Conservation (phyloP, 2,113 vertebrate species). For the Dendrocopos noguchii region DNA sequence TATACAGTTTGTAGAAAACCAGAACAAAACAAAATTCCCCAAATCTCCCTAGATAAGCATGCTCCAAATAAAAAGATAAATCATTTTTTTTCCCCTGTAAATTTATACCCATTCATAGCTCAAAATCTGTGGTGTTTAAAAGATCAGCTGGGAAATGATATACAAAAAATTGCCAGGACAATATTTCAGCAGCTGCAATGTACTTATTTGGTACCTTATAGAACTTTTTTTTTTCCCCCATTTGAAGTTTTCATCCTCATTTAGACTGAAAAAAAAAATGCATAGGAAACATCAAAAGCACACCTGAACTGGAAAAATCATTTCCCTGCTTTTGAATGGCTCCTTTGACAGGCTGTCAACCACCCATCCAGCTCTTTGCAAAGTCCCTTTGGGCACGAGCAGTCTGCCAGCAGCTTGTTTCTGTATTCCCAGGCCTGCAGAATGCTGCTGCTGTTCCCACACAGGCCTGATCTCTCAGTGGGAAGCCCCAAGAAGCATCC, state of each 20-base stretch:
- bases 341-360: slow-evolving; percentile 28
- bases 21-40: neutral
- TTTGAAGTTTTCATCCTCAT: neutral
- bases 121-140: neutral
- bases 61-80: neutral
- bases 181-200: neutral
- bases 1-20: neutral
- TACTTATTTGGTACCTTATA: neutral
- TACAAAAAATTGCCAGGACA: neutral
- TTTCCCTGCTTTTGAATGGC: neutral
- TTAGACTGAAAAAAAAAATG: neutral
- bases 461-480: neutral
- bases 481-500: neutral
- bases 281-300: neutral
- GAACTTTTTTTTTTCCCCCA: neutral
- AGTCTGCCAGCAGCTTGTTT: neutral
- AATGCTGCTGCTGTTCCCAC: neutral
- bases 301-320: slow-evolving; percentile 30
- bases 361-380: neutral
- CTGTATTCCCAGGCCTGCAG: neutral
- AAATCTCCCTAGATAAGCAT: neutral
- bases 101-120: neutral
- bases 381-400: neutral
- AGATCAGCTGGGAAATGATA: neutral
- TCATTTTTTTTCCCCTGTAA: neutral